phyloP scores from a whole-genome alignment of 1,140 invertebrate species.

The Heliconius nattereri region DNA sequence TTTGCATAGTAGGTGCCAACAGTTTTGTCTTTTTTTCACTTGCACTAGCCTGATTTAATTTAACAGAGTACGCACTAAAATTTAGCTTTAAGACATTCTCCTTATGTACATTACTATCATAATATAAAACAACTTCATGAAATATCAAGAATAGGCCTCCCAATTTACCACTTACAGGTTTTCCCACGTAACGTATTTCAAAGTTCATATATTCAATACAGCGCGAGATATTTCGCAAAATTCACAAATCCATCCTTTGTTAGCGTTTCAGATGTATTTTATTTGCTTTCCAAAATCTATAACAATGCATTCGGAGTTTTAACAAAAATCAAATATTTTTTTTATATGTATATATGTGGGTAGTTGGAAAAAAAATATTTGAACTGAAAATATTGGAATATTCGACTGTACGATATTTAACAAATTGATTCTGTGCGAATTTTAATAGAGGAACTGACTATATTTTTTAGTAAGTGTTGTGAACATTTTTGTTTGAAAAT shows the following conservation, averaged over 20 bases:
- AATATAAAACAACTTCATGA: background rate
- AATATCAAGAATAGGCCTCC: conserved; percentile 8
- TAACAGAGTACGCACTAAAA: background rate
- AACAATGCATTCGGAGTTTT: conserved; percentile 16
- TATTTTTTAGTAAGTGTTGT: background rate
- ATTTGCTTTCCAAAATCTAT: conserved; percentile 22
- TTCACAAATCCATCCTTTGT: conserved; percentile 20
- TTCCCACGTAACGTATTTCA: conserved; percentile 19
- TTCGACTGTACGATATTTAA: conserved; percentile 12
- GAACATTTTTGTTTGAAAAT: too few species aligned
- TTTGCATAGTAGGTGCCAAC: too few species aligned
- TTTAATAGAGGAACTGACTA: background rate
- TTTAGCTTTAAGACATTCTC: background rate
- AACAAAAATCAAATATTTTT: background rate
- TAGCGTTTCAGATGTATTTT: conserved; percentile 12
- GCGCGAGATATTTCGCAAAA: background rate
- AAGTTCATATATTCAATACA: conserved; percentile 12
- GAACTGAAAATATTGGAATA: background rate
- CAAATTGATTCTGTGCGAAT: background rate
- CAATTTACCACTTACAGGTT: conserved; percentile 20
- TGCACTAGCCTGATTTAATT: too few species aligned
- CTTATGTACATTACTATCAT: too few species aligned
- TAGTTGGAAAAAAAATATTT: background rate
- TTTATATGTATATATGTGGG: background rate
- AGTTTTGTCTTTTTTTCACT: too few species aligned